Evolutionary conservation across 2,797 vertebrate genomes (phyloP).

Genomic region (Sebastes dallii): DNA sequence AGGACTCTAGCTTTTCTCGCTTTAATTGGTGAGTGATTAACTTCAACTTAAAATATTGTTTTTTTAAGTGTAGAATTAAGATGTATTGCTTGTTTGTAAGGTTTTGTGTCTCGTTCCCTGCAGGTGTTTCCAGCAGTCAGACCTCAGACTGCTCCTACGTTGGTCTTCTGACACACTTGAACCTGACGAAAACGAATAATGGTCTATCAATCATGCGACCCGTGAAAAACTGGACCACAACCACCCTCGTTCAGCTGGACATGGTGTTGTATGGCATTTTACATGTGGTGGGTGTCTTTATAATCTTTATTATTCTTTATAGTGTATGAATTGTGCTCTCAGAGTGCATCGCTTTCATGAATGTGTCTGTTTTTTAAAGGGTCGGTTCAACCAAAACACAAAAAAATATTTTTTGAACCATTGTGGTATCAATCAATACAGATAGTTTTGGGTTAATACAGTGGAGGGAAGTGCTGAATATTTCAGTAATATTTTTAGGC

Average conservation of each 20-base stretch:
- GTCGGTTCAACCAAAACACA: not conserved
- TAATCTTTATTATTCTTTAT: too few relatives aligned
- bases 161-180: constrained; percentile 55
- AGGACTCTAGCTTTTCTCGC: not conserved
- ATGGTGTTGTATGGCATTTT: constrained; percentile 64
- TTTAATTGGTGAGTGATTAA: constrained; percentile 45
- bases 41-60: not conserved
- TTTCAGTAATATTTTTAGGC: not conserved
- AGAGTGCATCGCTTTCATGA: too few relatives aligned
- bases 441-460: not conserved
- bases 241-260: constrained; percentile 26
- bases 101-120: not conserved
- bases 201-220: constrained; percentile 51
- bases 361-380: not conserved
- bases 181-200: constrained; percentile 26
- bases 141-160: constrained; percentile 65
- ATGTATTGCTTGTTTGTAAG: not conserved
- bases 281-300: constrained; percentile 63
- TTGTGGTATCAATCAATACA: not conserved
- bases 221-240: constrained; percentile 59
- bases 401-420: not conserved
- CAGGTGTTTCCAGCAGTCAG: constrained; percentile 20
- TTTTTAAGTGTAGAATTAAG: not conserved
- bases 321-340: too few relatives aligned
- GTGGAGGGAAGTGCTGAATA: not conserved